A percentile compares a stretch with the other conserved stretches of the same genome.
phyloP scores from a whole-genome alignment of 2,888 invertebrate species.

The Dolichopus griseipennis region DNA sequence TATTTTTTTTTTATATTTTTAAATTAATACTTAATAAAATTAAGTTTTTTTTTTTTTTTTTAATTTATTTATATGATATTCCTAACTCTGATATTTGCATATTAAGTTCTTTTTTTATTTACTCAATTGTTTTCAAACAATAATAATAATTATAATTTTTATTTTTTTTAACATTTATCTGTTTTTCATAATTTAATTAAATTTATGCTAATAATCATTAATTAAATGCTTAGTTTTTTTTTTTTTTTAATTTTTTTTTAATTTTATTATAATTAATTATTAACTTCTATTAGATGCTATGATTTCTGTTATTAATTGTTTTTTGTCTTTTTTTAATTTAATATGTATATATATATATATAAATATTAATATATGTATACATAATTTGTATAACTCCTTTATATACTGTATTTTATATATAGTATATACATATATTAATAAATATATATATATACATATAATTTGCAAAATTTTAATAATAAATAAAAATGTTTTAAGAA shows the following conservation, averaged over 20 bases:
- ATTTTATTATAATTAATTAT: constrained; percentile 14
- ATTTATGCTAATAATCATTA: constrained; percentile 14
- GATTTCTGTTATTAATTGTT: constrained; percentile 7
- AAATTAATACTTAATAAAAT: too few species aligned
- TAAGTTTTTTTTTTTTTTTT: too few species aligned
- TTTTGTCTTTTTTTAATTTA: neutral
- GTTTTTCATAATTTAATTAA: constrained; percentile 17
- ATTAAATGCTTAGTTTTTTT: constrained; percentile 8
- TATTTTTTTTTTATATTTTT: too few species aligned
- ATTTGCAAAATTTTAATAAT: too few species aligned
- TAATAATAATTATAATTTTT: too few species aligned
- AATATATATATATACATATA: neutral
- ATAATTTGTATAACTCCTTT: too few species aligned
- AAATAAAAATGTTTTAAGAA: too few species aligned
- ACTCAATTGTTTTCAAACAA: neutral
- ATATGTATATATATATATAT: neutral
- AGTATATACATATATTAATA: neutral
- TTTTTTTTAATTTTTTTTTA: constrained; percentile 13
- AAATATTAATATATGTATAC: too few species aligned
- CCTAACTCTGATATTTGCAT: too few species aligned
- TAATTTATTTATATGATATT: too few species aligned
- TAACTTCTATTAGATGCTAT: constrained; percentile 18
- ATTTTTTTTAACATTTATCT: constrained; percentile 11
- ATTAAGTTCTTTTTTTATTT: neutral
- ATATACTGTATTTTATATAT: too few species aligned